Percentiles rank a stretch among this genome's conserved stretches.
Evolutionary conservation across 2,113 vertebrate genomes (phyloP).

Genomic region (Ictidomys tridecemlineatus): DNA sequence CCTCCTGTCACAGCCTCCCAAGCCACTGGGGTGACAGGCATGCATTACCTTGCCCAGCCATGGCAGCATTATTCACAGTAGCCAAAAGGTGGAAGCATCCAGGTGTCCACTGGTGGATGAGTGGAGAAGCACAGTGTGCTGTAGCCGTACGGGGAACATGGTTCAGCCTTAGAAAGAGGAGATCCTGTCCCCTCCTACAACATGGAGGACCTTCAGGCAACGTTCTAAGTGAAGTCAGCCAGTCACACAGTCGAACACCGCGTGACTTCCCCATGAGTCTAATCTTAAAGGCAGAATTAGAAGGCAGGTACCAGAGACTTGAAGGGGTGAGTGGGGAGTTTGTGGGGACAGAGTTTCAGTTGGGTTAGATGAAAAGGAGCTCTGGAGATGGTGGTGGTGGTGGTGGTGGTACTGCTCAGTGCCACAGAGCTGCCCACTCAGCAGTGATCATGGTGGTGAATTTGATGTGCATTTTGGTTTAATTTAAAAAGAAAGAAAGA

Average conservation of each 20-base stretch:
- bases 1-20: neutral
- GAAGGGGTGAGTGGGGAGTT: rapidly evolving
- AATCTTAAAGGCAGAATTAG: neutral
- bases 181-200: neutral
- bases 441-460: no score
- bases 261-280: no score
- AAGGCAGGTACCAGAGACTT: neutral
- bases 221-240: neutral
- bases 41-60: neutral
- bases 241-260: neutral
- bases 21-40: neutral
- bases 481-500: no score
- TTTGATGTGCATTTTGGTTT: no score
- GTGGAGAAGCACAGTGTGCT: neutral
- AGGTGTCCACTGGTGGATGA: neutral
- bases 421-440: no score
- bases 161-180: neutral
- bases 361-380: neutral
- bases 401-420: no score
- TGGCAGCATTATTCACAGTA: neutral
- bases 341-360: neutral
- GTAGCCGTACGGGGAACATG: no score
- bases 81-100: neutral
- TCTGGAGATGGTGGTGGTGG: neutral
- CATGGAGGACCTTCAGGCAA: neutral